Percentiles rank a stretch among this genome's conserved stretches.
These are phyloP conservation scores for Athetis lepigone DNA, from an alignment of 2,888 invertebrate species.

Conservation along the genomic window DNA sequence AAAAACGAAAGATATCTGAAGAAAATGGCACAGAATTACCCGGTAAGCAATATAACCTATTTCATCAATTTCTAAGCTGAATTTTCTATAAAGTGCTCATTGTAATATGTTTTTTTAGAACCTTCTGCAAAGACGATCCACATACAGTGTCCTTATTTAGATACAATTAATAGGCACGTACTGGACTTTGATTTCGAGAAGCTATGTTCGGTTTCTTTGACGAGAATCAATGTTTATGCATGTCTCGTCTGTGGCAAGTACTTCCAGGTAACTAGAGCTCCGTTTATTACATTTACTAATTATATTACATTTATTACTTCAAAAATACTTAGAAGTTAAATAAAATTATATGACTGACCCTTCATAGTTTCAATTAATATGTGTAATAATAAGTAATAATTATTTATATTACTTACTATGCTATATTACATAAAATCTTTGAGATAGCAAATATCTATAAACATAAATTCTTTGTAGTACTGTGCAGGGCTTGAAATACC, in stretches of 20 bases:
- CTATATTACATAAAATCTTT: too few species aligned
- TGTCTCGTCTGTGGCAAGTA: slow-evolving; percentile 99
- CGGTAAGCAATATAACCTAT: slow-evolving; percentile 73
- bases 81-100: neutral
- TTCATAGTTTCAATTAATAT: too few species aligned
- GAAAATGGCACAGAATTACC: slow-evolving; percentile 72
- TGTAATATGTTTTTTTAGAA: slow-evolving; percentile 69
- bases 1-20: slow-evolving; percentile 78
- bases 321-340: too few species aligned
- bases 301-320: too few species aligned
- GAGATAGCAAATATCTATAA: too few species aligned
- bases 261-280: slow-evolving; percentile 91
- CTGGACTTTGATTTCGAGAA: slow-evolving; percentile 99
- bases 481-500: too few species aligned
- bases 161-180: slow-evolving; percentile 99
- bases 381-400: too few species aligned
- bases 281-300: too few species aligned
- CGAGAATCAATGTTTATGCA: slow-evolving; percentile 99
- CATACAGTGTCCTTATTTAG: slow-evolving; percentile 98
- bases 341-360: too few species aligned
- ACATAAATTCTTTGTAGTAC: too few species aligned
- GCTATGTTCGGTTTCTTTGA: slow-evolving; percentile 98
- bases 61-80: neutral
- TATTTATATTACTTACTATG: too few species aligned
- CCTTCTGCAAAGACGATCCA: slow-evolving; percentile 73